A percentile compares a stretch with the other conserved stretches of the same genome.
These are phyloP conservation scores for Prolemur simus DNA, from an alignment of 2,113 vertebrate species.

Conservation along the genomic window DNA sequence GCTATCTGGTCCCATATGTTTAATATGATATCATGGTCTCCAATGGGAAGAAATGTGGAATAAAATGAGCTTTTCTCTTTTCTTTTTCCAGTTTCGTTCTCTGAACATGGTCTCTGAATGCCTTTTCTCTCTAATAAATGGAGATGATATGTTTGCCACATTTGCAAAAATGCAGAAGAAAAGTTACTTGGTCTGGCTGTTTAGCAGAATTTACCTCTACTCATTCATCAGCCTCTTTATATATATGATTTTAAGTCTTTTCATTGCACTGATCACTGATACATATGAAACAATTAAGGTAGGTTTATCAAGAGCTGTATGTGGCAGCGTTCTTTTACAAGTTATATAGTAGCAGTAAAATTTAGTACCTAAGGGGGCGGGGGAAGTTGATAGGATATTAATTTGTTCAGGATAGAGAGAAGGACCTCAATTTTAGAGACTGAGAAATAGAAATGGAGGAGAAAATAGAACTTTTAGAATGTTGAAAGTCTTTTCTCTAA, in stretches of 20 bases:
- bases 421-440: neutral
- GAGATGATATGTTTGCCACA: conserved; percentile 95
- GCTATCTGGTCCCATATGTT: neutral
- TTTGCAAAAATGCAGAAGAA: conserved; percentile 92
- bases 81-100: conserved; percentile 89
- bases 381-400: neutral
- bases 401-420: neutral
- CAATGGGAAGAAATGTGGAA: neutral
- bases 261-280: conserved; percentile 96
- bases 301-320: conserved; percentile 30
- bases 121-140: conserved; percentile 95
- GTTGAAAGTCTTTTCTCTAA: neutral
- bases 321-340: neutral
- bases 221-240: conserved; percentile 96
- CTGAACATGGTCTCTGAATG: conserved; percentile 93
- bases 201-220: conserved; percentile 95
- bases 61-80: neutral
- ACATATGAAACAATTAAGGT: conserved; percentile 98
- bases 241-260: conserved; percentile 97
- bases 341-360: neutral
- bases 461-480: conserved; percentile 30
- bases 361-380: neutral
- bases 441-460: neutral
- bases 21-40: neutral
- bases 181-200: conserved; percentile 94